Evolutionary conservation across 2,113 vertebrate species (phyloP), one percentile per base, ranked within the genome.

Genomic region (Aramus guarauna): DNA sequence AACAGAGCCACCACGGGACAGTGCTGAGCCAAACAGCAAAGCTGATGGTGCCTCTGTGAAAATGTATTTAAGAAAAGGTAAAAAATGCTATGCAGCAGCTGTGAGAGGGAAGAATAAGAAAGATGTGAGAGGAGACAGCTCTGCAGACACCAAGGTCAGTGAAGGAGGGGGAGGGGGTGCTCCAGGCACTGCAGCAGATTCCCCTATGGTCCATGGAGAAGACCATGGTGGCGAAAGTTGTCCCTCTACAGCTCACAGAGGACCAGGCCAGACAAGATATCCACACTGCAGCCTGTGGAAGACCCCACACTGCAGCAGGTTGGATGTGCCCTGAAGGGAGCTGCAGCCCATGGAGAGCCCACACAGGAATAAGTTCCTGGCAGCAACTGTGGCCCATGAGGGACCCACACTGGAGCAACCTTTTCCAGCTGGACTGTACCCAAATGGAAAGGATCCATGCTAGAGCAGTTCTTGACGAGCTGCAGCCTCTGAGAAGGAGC

Each of bases 1-100:
- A 83, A 77, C 0, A 47, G 15, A 79, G 36, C 7, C 3, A 13
- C 30, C 1, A 0, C 0, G 4, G 34, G 14, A 77, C 41, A 47
- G 11, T 80, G 45, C 36, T 80, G 9, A 93, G 27, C 29, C 18
- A 29, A 60, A 74, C 12, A 34, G 9, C 55, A 74, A 59, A 58
- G 30, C 41, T 21, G 10, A 84, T 11, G 16, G 15, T 4, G 2
- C 27, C 45, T 76, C 48, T 53, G 18, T 58, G 64, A 85, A 93
- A 87, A 85, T 2, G 1, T 16, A 34, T 8, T 53, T 52, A 39
- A 59, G 36, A 67, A 90, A 90, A 56, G 4, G 29, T 80, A 47
- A 73, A 43, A 56, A 69, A 23, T 1, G 4, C 47, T 48, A 56
- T 0, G 0, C 11, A 48, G 60, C 36, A 74, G 27, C 55, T 66